phyloP scores from a whole-genome alignment of 2,113 vertebrate genomes.

The Gymnogyps californianus region DNA sequence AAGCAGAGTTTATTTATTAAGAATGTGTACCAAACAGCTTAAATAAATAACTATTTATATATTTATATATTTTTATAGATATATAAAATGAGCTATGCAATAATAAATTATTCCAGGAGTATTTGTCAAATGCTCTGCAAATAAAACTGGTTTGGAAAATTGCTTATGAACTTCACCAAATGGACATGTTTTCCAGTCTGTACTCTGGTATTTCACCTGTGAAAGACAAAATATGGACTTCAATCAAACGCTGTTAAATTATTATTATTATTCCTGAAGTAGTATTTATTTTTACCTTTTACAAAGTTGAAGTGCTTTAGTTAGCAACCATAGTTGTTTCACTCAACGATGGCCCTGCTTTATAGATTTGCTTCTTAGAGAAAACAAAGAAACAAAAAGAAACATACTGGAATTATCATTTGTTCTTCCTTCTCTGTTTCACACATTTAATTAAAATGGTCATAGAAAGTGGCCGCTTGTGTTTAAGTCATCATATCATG shows the following conservation, averaged over 20 bases:
- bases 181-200: accelerated
- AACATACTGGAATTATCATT: background rate
- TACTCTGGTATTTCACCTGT: background rate
- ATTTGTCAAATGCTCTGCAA: background rate
- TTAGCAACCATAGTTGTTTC: background rate
- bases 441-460: background rate
- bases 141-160: background rate
- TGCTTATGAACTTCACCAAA: background rate
- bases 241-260: background rate
- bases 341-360: background rate
- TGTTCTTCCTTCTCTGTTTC: background rate
- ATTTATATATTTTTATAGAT: background rate
- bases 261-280: background rate
- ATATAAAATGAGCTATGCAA: background rate
- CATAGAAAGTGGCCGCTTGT: background rate
- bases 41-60: background rate
- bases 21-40: background rate
- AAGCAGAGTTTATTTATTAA: background rate
- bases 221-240: background rate
- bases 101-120: background rate
- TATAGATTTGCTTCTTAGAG: background rate
- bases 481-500: background rate
- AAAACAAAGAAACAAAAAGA: background rate
- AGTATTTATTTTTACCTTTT: background rate
- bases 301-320: background rate